Conservation (phyloP, 2,888 invertebrate species). For the Eupeodes latifasciatus region DNA sequence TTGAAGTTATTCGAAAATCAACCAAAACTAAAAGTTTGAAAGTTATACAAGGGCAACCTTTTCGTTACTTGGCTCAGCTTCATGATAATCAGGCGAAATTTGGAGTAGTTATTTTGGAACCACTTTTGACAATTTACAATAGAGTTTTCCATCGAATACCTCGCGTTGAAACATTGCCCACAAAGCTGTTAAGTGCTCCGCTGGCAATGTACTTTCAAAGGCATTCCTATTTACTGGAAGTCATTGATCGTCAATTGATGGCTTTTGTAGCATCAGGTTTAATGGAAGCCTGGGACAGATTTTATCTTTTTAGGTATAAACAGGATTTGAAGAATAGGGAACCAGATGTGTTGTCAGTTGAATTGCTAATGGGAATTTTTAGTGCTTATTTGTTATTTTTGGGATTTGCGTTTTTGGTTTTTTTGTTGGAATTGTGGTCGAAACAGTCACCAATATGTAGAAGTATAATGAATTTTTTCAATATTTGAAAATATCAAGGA, state of each 20-base stretch:
- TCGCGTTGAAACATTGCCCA: slow-evolving; percentile 74
- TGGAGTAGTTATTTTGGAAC: slow-evolving; percentile 74
- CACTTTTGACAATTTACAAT: slow-evolving; percentile 77
- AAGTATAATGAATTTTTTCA: slow-evolving; percentile 77
- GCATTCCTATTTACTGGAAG: slow-evolving; percentile 79
- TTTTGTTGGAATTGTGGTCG: slow-evolving; percentile 78
- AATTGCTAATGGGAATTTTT: slow-evolving; percentile 79
- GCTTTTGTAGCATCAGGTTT: slow-evolving; percentile 79
- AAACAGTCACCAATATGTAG: slow-evolving; percentile 63
- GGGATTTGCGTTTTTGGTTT: slow-evolving; percentile 77
- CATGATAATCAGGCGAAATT: slow-evolving; percentile 65
- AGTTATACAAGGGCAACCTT: slow-evolving; percentile 31
- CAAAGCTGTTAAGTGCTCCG: slow-evolving; percentile 78
- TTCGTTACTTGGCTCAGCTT: slow-evolving; percentile 25
- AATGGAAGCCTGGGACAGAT: slow-evolving; percentile 76
- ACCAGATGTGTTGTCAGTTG: slow-evolving; percentile 78
- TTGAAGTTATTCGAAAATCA: slow-evolving; percentile 23
- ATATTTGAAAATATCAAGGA: slow-evolving; percentile 24
- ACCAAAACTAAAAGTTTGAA: background rate
- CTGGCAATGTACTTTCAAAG: slow-evolving; percentile 80
- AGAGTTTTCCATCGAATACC: slow-evolving; percentile 42
- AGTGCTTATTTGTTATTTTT: slow-evolving; percentile 75
- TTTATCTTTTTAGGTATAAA: slow-evolving; percentile 76
- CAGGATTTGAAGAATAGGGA: slow-evolving; percentile 35
- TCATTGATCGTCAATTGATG: slow-evolving; percentile 78